Evolutionary conservation across 2,888 invertebrate genomes (phyloP).

Genomic region (Petrophora chlorosata): DNA sequence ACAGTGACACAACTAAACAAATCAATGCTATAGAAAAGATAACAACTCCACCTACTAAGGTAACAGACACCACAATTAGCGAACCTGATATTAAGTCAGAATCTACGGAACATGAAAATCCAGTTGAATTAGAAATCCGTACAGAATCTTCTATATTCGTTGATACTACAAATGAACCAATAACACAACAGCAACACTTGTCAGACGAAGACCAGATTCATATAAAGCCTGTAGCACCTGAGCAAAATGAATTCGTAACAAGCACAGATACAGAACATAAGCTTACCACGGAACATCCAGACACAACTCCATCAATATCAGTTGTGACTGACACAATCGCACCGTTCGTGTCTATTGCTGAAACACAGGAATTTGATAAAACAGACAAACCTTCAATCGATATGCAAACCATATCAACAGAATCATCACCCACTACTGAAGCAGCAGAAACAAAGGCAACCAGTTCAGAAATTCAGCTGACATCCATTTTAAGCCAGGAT

Average conservation of each 20-base stretch:
- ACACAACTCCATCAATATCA: neutral
- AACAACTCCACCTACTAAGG: conserved; percentile 6
- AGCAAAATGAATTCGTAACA: conserved; percentile 10
- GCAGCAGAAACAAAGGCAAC: conserved; percentile 2
- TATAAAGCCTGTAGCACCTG: conserved; percentile 2
- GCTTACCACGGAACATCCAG: neutral
- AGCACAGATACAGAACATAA: conserved; percentile 10
- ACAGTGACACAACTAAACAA: conserved; percentile 4
- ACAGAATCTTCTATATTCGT: conserved; percentile 1
- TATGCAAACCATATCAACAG: conserved; percentile 8
- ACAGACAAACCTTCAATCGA: conserved; percentile 10
- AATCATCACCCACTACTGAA: conserved; percentile 15
- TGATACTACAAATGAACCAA: neutral
- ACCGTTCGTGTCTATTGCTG: conserved; percentile 5
- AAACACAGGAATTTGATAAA: conserved; percentile 8
- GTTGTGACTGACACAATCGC: conserved; percentile 7
- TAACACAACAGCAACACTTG: conserved; percentile 1
- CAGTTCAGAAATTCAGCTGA: neutral
- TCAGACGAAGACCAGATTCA: neutral
- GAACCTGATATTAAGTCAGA: conserved; percentile 10
- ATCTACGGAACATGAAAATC: conserved; percentile 16
- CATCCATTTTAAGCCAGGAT: neutral
- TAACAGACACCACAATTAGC: conserved; percentile 10
- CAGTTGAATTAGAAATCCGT: conserved; percentile 2
- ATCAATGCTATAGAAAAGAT: no score